phyloP scores from a whole-genome alignment of 2,113 vertebrate species.

The Proterorhinus semilunaris region DNA sequence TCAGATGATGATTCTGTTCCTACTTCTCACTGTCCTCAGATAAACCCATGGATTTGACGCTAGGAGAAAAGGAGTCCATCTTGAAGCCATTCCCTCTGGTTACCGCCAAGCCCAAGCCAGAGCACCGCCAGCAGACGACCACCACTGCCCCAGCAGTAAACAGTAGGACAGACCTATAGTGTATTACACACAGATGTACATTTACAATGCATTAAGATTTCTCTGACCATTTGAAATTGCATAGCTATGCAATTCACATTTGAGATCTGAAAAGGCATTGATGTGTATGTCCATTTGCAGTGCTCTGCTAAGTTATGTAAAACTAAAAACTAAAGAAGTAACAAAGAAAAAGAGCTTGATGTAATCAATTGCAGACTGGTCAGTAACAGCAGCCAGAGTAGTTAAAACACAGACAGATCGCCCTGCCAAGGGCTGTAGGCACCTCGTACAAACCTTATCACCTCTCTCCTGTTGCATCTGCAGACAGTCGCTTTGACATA shows the following conservation, averaged over 20 bases:
- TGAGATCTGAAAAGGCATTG: too few species aligned
- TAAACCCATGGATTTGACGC: slow-evolving; percentile 66
- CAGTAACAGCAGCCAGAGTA: slow-evolving; percentile 37
- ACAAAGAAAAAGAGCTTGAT: slow-evolving; percentile 10
- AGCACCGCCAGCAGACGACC: slow-evolving; percentile 55
- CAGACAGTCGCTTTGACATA: slow-evolving; percentile 69
- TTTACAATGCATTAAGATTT: not conserved
- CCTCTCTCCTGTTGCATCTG: slow-evolving; percentile 34
- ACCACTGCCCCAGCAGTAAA: slow-evolving; percentile 54
- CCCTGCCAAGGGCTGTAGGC: slow-evolving; percentile 48
- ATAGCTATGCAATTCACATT: not conserved
- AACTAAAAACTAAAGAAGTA: slow-evolving; percentile 13
- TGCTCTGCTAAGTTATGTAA: not conserved
- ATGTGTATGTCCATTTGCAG: not conserved
- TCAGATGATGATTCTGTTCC: slow-evolving; percentile 55
- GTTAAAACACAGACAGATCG: slow-evolving; percentile 44
- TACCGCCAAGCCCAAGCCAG: slow-evolving; percentile 70
- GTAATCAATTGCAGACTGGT: slow-evolving; percentile 45
- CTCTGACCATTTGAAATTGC: not conserved
- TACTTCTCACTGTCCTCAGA: slow-evolving; percentile 59
- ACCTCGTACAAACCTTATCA: slow-evolving; percentile 32
- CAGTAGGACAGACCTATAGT: slow-evolving; percentile 42
- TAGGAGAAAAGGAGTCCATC: slow-evolving; percentile 64
- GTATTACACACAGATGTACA: not conserved
- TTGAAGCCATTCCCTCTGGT: slow-evolving; percentile 59